Evolutionary conservation across 2,888 invertebrate species (phyloP), one percentile per base, ranked within the genome.

Genomic region (Subacronicta megacephala): DNA sequence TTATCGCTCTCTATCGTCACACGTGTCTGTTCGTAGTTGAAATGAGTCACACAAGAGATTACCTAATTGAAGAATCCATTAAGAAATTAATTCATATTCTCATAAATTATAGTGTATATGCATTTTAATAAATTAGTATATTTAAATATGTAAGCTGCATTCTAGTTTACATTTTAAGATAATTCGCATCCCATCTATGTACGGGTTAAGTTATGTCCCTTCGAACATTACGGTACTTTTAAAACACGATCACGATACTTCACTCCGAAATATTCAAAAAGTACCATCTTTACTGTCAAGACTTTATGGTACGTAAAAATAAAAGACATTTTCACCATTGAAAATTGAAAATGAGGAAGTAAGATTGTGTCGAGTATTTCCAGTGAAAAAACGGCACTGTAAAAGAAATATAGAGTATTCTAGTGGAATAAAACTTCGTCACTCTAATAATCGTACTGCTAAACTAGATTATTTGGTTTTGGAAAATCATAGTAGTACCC

Each of bases 111-210:
- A 26, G 13, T 26, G 12, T 29, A 29, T 26, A 16, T 16, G 10
- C 26, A 33, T 36, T 47, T 6, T 37, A 51, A 50, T 65, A 53
- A 51, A 60, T 43, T 44, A 52, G n/a, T 46, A n/a, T n/a, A n/a
- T n/a, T n/a, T n/a, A n/a, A n/a, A n/a, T n/a, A n/a, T n/a, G n/a
- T 55, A 9, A 68, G 70, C 57, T 62, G 66, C 52, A 60, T 56
- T 31, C 7, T 29, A 67, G 10, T 37, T 42, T n/a, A 37, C 49
- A 56, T 46, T 41, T 41, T 62, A 46, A 46, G 38, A 55, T 35
- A 44, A 17, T 35, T 49, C 35, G 18, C 58, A 57, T 68, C 64
- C 76, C 68, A 68, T 50, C 62, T 58, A 62, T 56, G 59, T 36
- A 50, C 42, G 36, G 53, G 51, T 61, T 49, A 52, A 47, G 17